phyloP scores from a whole-genome alignment of 2,113 vertebrate species.

The Tapirus terrestris region DNA sequence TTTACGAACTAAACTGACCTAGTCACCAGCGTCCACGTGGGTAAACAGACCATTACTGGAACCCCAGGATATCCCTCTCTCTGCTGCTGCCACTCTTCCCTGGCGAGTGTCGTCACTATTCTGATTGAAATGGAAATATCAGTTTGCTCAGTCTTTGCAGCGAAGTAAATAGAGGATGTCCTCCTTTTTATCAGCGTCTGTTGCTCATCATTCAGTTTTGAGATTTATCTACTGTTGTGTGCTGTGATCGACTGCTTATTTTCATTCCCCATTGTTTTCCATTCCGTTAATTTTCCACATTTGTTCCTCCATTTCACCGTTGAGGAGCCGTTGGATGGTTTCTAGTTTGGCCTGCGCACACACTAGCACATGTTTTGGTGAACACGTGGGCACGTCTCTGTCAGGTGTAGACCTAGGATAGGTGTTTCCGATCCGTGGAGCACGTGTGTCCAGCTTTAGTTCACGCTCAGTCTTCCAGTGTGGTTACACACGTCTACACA shows the following conservation, averaged over 20 bases:
- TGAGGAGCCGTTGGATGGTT: not conserved
- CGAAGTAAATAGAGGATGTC: not conserved
- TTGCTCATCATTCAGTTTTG: not conserved
- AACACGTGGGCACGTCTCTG: not conserved
- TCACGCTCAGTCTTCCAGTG: not conserved
- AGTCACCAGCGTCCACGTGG: not conserved
- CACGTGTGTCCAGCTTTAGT: not conserved
- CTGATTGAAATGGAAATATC: not conserved
- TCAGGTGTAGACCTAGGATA: not conserved
- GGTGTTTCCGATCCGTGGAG: not conserved
- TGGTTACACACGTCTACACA: not conserved
- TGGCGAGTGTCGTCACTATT: not conserved
- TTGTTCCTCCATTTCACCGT: not conserved
- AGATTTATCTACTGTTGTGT: not conserved
- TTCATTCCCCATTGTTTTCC: not conserved
- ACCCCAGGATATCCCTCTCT: not conserved
- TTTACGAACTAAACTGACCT: not conserved
- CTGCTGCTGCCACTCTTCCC: not conserved
- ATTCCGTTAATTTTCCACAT: not conserved
- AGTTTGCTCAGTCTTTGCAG: too few species aligned
- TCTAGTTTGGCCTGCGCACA: not conserved
- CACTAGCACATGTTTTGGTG: not conserved
- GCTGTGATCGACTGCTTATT: not conserved
- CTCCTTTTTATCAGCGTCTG: not conserved
- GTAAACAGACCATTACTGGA: too few species aligned